Evolutionary conservation across 2,113 vertebrate genomes (phyloP), one percentile per base, ranked within the genome.

Genomic region (Gopherus evgoodei): DNA sequence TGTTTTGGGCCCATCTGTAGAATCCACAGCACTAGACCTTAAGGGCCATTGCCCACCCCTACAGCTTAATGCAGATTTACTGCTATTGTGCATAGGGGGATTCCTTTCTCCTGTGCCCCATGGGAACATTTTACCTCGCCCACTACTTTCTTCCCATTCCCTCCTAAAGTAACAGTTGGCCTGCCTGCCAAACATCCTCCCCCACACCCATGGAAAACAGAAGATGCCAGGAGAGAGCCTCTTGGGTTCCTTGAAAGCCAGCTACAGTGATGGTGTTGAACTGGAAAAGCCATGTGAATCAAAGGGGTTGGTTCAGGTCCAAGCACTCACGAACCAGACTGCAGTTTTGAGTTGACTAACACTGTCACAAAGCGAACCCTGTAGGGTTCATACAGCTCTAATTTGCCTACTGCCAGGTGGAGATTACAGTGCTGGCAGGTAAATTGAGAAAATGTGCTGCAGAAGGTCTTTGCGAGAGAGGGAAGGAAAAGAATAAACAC

Each of bases 371-470:
- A 87, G 87, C 35, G 54, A 89, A 88, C 83, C 90, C 94, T 57
- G 86, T 4, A 0, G 87, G 89, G 65, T 16, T 86, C 87, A 6
- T 83, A 83, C 62, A 93, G 85, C 87, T 95, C 95, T 90, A 6
- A 42, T 92, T 88, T 90, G 88, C 86, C 89, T 88, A 92, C 95
- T 93, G 94, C 86, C 93, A 94, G 93, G 47, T 92, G 92, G 83
- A 95, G 89, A 85, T 91, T 81, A 91, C 93, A 87, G 96, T 47
- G 14, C n/a, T 50, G 81, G 79, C 44, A 81, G 93, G 89, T 88
- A 90, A 93, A 88, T 86, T 89, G 88, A 84, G 90, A 90, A 96
- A 95, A 95, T 42, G n/a, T 83, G 88, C 79, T 93, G 91, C 81
- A 90, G 92, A 88, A 93, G 84, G 86, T 76, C 91, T 89, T 86